Evolutionary conservation across 1,140 invertebrate genomes (phyloP).

Genomic region (Spodoptera frugiperda): DNA sequence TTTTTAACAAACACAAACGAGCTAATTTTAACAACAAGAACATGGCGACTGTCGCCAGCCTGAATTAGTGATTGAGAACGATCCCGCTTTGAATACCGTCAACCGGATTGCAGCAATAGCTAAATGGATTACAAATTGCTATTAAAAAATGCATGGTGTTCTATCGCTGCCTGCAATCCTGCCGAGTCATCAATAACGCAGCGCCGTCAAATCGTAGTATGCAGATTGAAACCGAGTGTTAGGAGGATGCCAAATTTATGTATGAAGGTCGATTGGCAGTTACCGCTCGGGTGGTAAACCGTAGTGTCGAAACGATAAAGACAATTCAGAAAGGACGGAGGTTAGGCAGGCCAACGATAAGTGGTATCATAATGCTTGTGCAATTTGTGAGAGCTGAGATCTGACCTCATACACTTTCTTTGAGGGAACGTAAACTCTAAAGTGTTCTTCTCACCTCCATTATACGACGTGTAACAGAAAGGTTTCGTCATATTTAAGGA

Average conservation of each 20-base stretch:
- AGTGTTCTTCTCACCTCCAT: not conserved
- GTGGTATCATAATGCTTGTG: slow-evolving; percentile 28
- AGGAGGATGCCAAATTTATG: slow-evolving; percentile 18
- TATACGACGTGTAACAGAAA: too few relatives aligned
- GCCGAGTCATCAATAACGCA: slow-evolving; percentile 27
- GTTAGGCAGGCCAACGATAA: slow-evolving; percentile 1
- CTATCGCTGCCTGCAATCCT: slow-evolving; percentile 6
- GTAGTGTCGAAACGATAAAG: slow-evolving; percentile 20
- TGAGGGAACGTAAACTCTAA: not conserved
- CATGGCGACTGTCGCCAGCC: not conserved
- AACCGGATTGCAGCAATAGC: not conserved
- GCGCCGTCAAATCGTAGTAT: slow-evolving; percentile 36
- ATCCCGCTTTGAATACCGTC: not conserved
- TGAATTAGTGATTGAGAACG: slow-evolving; percentile 2
- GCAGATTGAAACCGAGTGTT: slow-evolving; percentile 39
- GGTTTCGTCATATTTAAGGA: too few relatives aligned
- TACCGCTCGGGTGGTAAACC: slow-evolving; percentile 1
- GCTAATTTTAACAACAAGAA: not conserved
- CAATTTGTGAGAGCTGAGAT: slow-evolving; percentile 25
- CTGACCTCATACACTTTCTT: not conserved
- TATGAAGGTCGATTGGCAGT: slow-evolving; percentile 27
- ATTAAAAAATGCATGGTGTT: slow-evolving; percentile 39
- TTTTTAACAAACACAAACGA: too few relatives aligned
- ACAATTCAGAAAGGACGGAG: slow-evolving; percentile 21
- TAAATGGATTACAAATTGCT: slow-evolving; percentile 39